phyloP scores from a whole-genome alignment of 2,888 invertebrate genomes.

The Glyphotaelius pellucidus region DNA sequence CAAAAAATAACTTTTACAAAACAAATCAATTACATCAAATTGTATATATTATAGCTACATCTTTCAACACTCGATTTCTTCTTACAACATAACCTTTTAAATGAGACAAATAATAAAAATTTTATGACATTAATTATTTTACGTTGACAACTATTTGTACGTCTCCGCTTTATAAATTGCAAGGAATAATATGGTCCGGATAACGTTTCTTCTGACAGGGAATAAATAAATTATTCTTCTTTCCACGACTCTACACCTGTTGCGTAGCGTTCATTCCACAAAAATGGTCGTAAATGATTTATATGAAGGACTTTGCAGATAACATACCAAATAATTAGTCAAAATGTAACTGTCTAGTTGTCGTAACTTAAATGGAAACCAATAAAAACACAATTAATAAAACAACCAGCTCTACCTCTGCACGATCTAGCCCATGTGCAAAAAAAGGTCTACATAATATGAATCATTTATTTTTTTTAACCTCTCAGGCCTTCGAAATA shows the following conservation, averaged over 20 bases:
- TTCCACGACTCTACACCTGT: constrained; percentile 11
- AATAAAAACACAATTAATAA: background rate
- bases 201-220: constrained; percentile 9
- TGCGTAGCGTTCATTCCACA: background rate
- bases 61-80: background rate
- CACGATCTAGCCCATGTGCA: background rate
- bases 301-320: background rate
- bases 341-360: background rate
- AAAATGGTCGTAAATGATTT: background rate
- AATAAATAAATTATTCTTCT: constrained; percentile 9
- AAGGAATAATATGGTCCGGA: background rate
- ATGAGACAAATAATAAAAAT: background rate
- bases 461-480: too few species aligned
- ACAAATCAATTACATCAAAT: background rate
- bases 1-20: background rate
- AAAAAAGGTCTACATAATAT: background rate
- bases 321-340: background rate
- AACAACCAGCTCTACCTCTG: background rate
- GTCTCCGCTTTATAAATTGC: background rate
- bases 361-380: background rate
- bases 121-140: background rate
- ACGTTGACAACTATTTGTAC: background rate
- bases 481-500: too few species aligned
- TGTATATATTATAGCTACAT: background rate
- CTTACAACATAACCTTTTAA: background rate